A percentile compares a stretch with the other conserved stretches of the same genome.
These are phyloP conservation scores for Podabrus alpinus DNA, from an alignment of 2,888 invertebrate genomes.

Conservation along the genomic window DNA sequence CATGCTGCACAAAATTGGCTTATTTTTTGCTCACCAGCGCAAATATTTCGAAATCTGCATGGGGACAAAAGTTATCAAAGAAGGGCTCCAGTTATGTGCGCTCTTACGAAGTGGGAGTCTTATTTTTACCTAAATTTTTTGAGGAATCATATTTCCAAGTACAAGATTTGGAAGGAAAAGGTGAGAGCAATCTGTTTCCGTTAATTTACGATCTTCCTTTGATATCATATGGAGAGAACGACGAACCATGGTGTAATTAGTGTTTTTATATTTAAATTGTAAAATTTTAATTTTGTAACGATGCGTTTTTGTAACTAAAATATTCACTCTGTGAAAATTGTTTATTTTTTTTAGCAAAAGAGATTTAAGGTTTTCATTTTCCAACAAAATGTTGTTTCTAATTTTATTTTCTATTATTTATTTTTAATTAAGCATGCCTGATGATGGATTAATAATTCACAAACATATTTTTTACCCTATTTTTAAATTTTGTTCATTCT, in stretches of 20 bases:
- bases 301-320: not conserved
- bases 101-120: slow-evolving; percentile 90
- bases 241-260: slow-evolving; percentile 65
- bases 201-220: slow-evolving; percentile 85
- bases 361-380: too few relatives aligned
- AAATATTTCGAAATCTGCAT: slow-evolving; percentile 96
- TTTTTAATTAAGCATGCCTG: too few relatives aligned
- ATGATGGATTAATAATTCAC: too few relatives aligned
- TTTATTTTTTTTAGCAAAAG: not conserved
- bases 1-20: slow-evolving; percentile 67
- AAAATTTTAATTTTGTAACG: not conserved
- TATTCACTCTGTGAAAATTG: not conserved
- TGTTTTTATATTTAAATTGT: not conserved
- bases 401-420: too few relatives aligned
- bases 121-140: slow-evolving; percentile 82
- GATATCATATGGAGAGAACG: slow-evolving; percentile 68
- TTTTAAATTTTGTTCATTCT: too few relatives aligned
- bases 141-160: slow-evolving; percentile 63
- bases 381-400: too few relatives aligned
- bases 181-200: slow-evolving; percentile 57
- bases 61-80: slow-evolving; percentile 77
- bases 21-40: slow-evolving; percentile 92
- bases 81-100: slow-evolving; percentile 68
- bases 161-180: slow-evolving; percentile 35
- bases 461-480: too few relatives aligned